A percentile compares a stretch with the other conserved stretches of the same genome.
Evolutionary conservation across 2,797 vertebrate species (phyloP).

Genomic region (Garrulus glandarius): DNA sequence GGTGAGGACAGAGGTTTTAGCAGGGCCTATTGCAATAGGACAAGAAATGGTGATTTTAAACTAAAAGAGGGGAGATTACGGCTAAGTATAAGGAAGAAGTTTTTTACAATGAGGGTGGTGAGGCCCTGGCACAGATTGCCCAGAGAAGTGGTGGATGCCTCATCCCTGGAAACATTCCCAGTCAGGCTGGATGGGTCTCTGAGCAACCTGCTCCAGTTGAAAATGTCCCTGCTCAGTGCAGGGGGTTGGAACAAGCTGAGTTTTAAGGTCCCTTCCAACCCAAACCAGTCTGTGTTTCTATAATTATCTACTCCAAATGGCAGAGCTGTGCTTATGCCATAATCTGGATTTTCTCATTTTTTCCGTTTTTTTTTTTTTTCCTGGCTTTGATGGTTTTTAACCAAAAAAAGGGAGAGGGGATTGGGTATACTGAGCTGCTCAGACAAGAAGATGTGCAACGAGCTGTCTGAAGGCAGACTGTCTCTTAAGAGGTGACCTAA

Average conservation of each 20-base stretch:
- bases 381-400: neutral
- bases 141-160: neutral
- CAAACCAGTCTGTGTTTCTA: neutral
- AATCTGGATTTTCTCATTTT: neutral
- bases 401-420: neutral
- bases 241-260: neutral
- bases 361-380: neutral
- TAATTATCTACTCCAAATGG: neutral
- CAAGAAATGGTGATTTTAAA: neutral
- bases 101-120: neutral
- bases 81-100: neutral
- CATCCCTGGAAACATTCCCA: neutral
- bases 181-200: neutral
- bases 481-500: neutral
- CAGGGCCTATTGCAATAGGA: neutral
- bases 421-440: neutral
- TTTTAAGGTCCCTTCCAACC: neutral
- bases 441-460: neutral
- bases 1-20: neutral
- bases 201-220: neutral
- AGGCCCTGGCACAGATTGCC: neutral
- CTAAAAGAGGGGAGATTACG: neutral
- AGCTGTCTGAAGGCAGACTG: neutral
- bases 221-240: neutral
- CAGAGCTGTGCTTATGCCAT: neutral